Evolutionary conservation across 2,888 invertebrate species (phyloP), one percentile per base, ranked within the genome.

Genomic region (Lottia gigantea): DNA sequence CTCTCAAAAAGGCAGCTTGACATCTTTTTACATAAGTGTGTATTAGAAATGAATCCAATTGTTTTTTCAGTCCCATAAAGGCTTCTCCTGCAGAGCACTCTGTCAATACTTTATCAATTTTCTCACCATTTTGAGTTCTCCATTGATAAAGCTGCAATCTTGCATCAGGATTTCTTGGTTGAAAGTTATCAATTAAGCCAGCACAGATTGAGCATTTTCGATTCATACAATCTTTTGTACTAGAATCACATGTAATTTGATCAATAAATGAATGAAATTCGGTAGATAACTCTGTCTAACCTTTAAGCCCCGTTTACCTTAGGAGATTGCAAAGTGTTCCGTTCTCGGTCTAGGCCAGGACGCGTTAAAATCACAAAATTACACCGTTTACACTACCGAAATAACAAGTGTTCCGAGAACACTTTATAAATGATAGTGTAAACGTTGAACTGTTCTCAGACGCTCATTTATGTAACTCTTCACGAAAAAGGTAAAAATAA

Each of bases 231-330:
- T 16, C 16, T 19, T 49, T 49, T 49, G 49, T n/a, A 8, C 15
- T 49, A 49, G 49, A 49, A 49, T 49, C 19, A 19, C 49, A 49
- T 49, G 49, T 49, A n/a, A 49, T 49, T 49, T 49, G 49, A 8
- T 49, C 49, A n/a, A 49, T 49, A n/a, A n/a, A n/a, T n/a, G n/a
- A n/a, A n/a, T n/a, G n/a, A n/a, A n/a, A n/a, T n/a, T n/a, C n/a
- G n/a, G 49, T 49, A 19, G 49, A 49, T 49, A 49, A 49, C 8
- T 16, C 12, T 49, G 19, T 49, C 7, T 49, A 8, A 49, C n/a
- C 7, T 19, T 2, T 49, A 19, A 49, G 19, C n/a, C n/a, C n/a
- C n/a, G n/a, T n/a, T n/a, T n/a, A n/a, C n/a, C n/a, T n/a, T n/a
- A n/a, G n/a, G n/a, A n/a, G n/a, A n/a, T n/a, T n/a, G n/a, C n/a